Evolutionary conservation across 2,888 invertebrate genomes (phyloP).

Genomic region (Cantharis nigra): DNA sequence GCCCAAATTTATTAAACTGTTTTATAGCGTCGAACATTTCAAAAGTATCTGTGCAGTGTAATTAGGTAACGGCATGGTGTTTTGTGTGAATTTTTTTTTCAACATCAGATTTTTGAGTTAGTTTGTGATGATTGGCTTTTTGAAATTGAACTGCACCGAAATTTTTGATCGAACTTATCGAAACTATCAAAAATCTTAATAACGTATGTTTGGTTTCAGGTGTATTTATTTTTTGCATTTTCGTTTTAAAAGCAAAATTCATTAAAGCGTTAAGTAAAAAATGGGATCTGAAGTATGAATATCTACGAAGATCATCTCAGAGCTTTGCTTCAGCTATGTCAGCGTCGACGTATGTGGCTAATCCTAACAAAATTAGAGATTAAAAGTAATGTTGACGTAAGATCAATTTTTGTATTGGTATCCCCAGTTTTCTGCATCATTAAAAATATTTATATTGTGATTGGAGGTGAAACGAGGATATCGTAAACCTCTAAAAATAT

Average conservation of each 20-base stretch:
- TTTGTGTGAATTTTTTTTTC: background rate
- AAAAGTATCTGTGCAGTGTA: background rate
- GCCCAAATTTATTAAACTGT: background rate
- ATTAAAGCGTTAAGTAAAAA: constrained; percentile 13
- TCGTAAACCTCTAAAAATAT: background rate
- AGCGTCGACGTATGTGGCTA: constrained; percentile 5
- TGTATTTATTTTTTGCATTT: constrained; percentile 71
- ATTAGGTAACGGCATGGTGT: background rate
- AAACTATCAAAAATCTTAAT: background rate
- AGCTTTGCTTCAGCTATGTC: constrained; percentile 12
- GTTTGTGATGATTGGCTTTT: background rate
- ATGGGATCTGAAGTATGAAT: background rate
- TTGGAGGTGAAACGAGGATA: background rate
- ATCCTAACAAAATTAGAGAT: background rate
- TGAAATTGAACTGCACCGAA: background rate
- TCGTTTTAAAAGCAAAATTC: constrained; percentile 68
- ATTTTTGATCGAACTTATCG: background rate
- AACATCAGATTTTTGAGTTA: background rate
- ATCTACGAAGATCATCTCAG: constrained; percentile 8
- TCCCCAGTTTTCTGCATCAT: background rate
- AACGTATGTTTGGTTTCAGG: constrained; percentile 37
- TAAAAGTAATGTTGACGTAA: background rate
- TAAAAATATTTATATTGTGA: background rate
- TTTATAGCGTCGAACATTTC: background rate
- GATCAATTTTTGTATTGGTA: background rate